Percentiles rank a stretch among this genome's conserved stretches.
phyloP scores from a whole-genome alignment of 2,797 vertebrate genomes.

The Eulemur mongoz region DNA sequence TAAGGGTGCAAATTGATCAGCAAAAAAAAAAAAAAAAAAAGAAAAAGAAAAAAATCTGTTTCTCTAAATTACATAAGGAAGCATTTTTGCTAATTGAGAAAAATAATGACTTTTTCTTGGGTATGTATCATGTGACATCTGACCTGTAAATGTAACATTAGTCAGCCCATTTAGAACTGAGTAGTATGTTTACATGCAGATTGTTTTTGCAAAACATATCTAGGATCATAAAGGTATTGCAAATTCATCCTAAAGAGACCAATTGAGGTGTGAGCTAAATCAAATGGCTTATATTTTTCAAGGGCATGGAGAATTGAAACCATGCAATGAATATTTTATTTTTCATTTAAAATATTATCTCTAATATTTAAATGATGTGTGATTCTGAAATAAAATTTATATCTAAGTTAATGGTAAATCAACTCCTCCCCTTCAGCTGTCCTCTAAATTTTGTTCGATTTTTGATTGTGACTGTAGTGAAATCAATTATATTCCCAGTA shows the following conservation, averaged over 20 bases:
- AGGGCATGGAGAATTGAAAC: neutral
- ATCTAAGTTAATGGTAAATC: neutral
- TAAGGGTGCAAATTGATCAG: neutral
- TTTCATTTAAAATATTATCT: neutral
- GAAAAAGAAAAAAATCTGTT: neutral
- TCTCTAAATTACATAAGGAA: conserved; percentile 12
- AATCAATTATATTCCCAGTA: neutral
- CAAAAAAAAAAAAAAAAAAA: neutral
- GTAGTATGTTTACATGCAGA: neutral
- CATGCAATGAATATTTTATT: neutral
- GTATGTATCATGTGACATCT: neutral
- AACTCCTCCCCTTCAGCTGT: neutral
- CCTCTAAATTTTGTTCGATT: conserved; percentile 8
- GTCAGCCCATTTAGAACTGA: neutral
- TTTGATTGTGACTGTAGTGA: neutral
- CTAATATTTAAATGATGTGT: neutral
- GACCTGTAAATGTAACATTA: neutral
- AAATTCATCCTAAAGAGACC: neutral
- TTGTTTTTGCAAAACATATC: neutral
- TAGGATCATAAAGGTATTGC: neutral
- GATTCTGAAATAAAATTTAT: conserved; percentile 16
- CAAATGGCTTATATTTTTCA: neutral
- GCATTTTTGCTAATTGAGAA: neutral
- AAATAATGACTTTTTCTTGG: neutral
- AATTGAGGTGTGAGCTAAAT: neutral